A percentile compares a stretch with the other conserved stretches of the same genome.
These are phyloP conservation scores for Epinotia ramella DNA, from an alignment of 2,888 invertebrate species.

Conservation along the genomic window DNA sequence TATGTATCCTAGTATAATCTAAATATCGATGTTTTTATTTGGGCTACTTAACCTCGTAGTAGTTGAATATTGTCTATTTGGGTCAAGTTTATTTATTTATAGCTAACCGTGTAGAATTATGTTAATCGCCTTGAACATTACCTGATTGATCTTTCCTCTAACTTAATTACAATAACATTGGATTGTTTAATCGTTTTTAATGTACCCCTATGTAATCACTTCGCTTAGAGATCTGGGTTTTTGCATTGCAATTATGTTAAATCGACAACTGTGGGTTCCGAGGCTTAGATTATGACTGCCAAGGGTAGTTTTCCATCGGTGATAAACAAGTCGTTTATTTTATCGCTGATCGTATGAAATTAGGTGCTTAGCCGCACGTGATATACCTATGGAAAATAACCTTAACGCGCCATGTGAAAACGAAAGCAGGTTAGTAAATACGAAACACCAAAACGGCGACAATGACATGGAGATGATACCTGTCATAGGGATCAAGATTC, in stretches of 20 bases:
- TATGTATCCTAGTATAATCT: no score
- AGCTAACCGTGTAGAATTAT: constrained; percentile 24
- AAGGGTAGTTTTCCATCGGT: neutral
- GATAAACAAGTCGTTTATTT: neutral
- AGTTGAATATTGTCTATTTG: constrained; percentile 6
- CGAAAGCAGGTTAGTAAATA: neutral
- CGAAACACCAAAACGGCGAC: no score
- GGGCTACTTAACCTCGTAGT: no score
- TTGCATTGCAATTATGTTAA: constrained; percentile 2
- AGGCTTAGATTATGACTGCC: neutral
- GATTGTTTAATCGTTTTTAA: neutral
- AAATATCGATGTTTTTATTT: no score
- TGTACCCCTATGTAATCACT: constrained; percentile 14
- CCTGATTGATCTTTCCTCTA: constrained; percentile 10
- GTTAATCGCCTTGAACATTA: constrained; percentile 5
- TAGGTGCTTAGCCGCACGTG: neutral
- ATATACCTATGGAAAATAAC: neutral
- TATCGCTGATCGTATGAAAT: neutral
- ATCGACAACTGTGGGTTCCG: neutral
- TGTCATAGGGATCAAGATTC: no score
- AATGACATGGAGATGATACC: no score
- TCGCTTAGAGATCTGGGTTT: neutral
- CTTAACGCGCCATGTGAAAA: no score
- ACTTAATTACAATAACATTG: constrained; percentile 32
- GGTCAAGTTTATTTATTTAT: constrained; percentile 19